Evolutionary conservation across 2,888 invertebrate species (phyloP).

Genomic region (Orthonevra nobilis): DNA sequence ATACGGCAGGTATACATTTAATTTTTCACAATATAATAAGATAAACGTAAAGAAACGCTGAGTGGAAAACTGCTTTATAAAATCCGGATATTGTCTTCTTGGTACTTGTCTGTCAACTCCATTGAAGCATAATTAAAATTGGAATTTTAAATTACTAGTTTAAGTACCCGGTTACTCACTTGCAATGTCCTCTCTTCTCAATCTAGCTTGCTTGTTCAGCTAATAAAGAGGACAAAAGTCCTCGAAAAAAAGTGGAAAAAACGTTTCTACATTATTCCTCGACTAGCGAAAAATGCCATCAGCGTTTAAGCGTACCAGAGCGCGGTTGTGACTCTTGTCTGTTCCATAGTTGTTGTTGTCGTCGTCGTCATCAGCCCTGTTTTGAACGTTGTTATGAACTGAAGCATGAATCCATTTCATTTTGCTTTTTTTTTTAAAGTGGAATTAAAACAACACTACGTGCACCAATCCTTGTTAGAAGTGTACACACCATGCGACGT

Average conservation of each 20-base stretch:
- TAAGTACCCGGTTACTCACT: neutral
- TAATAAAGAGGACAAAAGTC: neutral
- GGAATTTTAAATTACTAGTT: neutral
- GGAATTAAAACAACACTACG: conserved; percentile 32
- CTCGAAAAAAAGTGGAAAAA: neutral
- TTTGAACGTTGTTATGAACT: conserved; percentile 20
- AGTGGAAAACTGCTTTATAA: no score
- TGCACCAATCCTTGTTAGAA: neutral
- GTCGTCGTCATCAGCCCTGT: conserved; percentile 15
- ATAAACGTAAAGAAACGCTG: no score
- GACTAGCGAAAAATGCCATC: conserved; percentile 29
- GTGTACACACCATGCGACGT: neutral
- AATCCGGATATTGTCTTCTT: neutral
- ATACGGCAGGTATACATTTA: no score
- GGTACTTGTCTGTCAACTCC: neutral
- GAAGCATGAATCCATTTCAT: conserved; percentile 16
- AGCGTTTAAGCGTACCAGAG: conserved; percentile 13
- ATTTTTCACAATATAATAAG: no score
- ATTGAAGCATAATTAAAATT: conserved; percentile 6
- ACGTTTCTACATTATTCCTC: neutral
- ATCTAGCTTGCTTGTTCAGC: neutral
- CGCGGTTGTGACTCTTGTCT: conserved; percentile 12
- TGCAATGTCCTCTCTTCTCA: neutral
- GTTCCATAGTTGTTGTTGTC: no score
- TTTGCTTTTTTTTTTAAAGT: conserved; percentile 6